Base-by-base conservation (phyloP, 2,113 vertebrate species). In the Coracopsis vasa region DNA sequence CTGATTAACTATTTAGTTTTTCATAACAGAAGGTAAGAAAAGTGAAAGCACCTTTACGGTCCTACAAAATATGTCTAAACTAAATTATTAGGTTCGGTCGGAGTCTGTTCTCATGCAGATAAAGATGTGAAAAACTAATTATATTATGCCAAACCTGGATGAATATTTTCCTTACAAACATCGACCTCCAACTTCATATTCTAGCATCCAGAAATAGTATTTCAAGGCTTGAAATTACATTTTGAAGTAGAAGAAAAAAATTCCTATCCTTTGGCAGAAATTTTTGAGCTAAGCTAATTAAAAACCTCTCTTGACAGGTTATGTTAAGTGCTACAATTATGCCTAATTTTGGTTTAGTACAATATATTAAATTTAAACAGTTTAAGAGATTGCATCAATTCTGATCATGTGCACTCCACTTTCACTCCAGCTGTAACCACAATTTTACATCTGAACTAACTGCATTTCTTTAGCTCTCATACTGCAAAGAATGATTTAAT, bases 311-410 rank as follows among this genome's bases (percentile, higher is more conserved):
- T 79, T 66, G 87, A 92, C 81, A 92, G 67, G 74, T 88, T 90
- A 51, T 53, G 82, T 88, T 88, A 94, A 95, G 66, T 86, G 60
- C 54, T 86, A 62, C 50, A 83, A 90, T 96, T 94, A 92, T n/a
- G 25, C 14, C 50, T 90, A 88, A 92, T 95, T 94, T 96, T 44
- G 33, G 50, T 88, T 90, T 77, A 80, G 87, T 86, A 80, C n/a
- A 92, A 86, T 79, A 83, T 54, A 67, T 88, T 96, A 82, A 88
- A 94, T 93, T 96, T 50, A 80, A 93, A 65, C 51, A 71, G 20
- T 90, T 93, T 91, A 85, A 84, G 37, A 96, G 81, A 80, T 70
- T 39, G 13, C 67, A 83, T 85, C 67, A 77, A 50, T 88, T 92
- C 67, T 61, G 42, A 66, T 23, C 28, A 66, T 56, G 67, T 62